Evolutionary conservation across 2,113 vertebrate species (phyloP), one percentile per base, ranked within the genome.

Genomic region (Phasianus colchicus): DNA sequence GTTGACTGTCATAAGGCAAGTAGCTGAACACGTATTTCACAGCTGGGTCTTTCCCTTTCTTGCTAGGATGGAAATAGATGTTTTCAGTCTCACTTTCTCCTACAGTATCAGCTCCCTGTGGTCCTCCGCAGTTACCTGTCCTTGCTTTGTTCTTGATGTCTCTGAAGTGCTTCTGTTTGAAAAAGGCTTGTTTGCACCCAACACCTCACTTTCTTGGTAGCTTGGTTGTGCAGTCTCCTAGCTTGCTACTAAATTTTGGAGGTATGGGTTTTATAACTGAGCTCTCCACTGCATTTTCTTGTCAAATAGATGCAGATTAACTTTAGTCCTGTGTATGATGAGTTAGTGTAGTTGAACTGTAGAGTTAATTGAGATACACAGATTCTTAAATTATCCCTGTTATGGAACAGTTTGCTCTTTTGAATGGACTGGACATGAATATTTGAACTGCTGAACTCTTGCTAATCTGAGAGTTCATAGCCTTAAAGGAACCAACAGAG

Each of bases 381-480:
- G 77, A 92, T 92, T 74, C 63, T 96, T 96, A 90, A 94, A 95
- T 90, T 90, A 93, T 88, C 76, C 88, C 83, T 95, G 79, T 54
- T 54, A 54, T 5, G 27, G 52, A 54, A 54, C 52, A 54, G 52
- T 54, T 54, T 88, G 80, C 88, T 92, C 63, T 73, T 73, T 65
- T 64, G 52, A 57, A 16, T 88, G 94, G 76, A 5, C 40, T 86
- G 80, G 73, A 73, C 58, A 24, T 89, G 91, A 94, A 75, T 78
- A 90, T 73, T 63, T 82, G 93, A 92, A 91, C 90, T 90, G 42
- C 57, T 78, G 92, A 86, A 85, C 89, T 86, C 67, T 70, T 1
- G 19, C 85, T 91, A 85, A 52, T 93, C 65, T 34, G 83, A 8
- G 72, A 75, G 83, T 90, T 94, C 85, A 61, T 86, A 86, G 82